phyloP scores from a whole-genome alignment of 2,113 vertebrate genomes.

The Tiliqua scincoides region DNA sequence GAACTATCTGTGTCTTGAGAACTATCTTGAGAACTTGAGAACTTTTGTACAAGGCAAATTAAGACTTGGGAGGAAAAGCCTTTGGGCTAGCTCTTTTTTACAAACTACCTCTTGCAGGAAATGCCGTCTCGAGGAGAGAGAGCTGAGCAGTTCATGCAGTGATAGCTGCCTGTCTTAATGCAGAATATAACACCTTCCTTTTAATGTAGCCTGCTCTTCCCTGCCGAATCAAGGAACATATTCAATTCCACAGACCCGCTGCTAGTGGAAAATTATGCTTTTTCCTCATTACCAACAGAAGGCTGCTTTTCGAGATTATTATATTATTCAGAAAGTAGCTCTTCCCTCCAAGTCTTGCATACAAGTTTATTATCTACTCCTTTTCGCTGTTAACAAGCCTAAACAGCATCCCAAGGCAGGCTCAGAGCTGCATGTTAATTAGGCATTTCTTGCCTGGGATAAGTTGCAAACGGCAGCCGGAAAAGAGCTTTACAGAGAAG shows the following conservation, averaged over 20 bases:
- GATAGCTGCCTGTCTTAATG: background rate
- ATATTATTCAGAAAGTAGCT: slow-evolving; percentile 1
- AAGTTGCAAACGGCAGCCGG: slow-evolving; percentile 18
- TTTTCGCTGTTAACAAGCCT: slow-evolving; percentile 29
- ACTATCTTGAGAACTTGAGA: background rate
- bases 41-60: background rate
- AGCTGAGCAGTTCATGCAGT: background rate
- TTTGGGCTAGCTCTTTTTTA: background rate
- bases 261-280: background rate
- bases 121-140: background rate
- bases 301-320: background rate
- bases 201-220: background rate
- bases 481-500: background rate
- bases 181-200: background rate
- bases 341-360: slow-evolving; percentile 16
- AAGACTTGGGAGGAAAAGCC: background rate
- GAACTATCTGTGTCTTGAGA: background rate
- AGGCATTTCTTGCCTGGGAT: background rate
- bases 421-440: slow-evolving; percentile 28
- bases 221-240: background rate
- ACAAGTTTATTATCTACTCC: slow-evolving; percentile 16
- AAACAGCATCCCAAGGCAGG: slow-evolving; percentile 11
- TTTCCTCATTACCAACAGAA: background rate
- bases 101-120: background rate
- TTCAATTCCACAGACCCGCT: background rate